Evolutionary conservation across 1,140 invertebrate genomes (phyloP).

Genomic region (Drosophila micromelanica): DNA sequence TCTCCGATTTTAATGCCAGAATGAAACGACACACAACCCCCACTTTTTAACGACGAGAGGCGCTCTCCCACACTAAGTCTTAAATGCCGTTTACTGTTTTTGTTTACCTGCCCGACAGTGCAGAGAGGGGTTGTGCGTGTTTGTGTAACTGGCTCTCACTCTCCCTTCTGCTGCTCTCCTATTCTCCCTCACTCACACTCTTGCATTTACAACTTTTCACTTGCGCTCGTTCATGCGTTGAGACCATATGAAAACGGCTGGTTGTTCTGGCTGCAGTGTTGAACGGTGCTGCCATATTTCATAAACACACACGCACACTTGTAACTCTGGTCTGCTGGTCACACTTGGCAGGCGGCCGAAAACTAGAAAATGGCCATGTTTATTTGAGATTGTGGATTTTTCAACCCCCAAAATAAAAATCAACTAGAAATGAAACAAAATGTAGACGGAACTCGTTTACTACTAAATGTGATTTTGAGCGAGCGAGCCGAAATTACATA

Average conservation of each 20-base stretch:
- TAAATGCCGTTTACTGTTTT: constrained; percentile 51
- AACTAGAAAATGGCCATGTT: constrained; percentile 37
- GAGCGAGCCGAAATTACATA: constrained; percentile 16
- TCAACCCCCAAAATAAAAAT: constrained; percentile 22
- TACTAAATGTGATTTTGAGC: constrained; percentile 27
- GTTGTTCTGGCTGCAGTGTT: constrained; percentile 26
- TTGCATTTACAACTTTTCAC: constrained; percentile 35
- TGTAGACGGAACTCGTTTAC: constrained; percentile 10
- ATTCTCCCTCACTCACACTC: constrained; percentile 3
- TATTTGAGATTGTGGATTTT: constrained; percentile 33
- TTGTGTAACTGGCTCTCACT: constrained; percentile 15
- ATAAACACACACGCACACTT: constrained; percentile 32
- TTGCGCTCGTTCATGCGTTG: constrained; percentile 35
- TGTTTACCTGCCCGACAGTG: constrained; percentile 40
- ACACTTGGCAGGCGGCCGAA: constrained; percentile 27
- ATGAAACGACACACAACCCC: constrained; percentile 33
- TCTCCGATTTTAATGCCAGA: constrained; percentile 36
- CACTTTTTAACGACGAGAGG: constrained; percentile 16
- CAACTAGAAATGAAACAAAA: constrained; percentile 5
- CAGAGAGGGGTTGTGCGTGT: constrained; percentile 21
- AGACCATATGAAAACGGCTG: constrained; percentile 20
- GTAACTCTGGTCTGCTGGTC: constrained; percentile 26
- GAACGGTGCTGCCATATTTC: constrained; percentile 17
- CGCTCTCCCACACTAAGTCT: constrained; percentile 29
- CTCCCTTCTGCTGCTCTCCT: constrained; percentile 6